Evolutionary conservation across 2,113 vertebrate genomes (phyloP).

Genomic region (Podarcis raffonei): DNA sequence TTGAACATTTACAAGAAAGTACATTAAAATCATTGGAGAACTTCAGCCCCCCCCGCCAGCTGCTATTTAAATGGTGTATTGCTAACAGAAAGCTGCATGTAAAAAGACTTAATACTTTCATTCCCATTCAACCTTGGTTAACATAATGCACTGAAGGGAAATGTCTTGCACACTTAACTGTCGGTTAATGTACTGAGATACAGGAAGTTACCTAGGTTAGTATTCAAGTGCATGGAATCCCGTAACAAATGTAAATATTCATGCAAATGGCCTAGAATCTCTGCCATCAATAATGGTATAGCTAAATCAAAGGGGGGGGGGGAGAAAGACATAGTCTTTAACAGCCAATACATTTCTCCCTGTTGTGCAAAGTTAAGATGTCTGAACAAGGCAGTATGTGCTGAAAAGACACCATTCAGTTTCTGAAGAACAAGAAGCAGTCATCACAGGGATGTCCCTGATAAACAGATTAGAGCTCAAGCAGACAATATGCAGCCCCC

Average conservation of each 20-base stretch:
- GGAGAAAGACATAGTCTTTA: not conserved
- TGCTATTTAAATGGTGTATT: not conserved
- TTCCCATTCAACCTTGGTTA: slow-evolving; percentile 1
- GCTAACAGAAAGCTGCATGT: not conserved
- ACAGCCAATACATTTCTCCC: not conserved
- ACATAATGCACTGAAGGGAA: not conserved
- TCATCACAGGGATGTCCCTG: not conserved
- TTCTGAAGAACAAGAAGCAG: not conserved
- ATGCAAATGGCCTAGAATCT: not conserved
- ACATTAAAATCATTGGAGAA: not conserved
- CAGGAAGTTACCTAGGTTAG: not conserved
- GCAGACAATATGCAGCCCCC: not conserved
- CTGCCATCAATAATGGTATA: not conserved
- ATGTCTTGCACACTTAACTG: not conserved
- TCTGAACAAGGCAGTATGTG: not conserved
- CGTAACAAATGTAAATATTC: not conserved
- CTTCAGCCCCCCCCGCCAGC: not conserved
- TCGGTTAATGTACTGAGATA: not conserved
- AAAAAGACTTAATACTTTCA: not conserved
- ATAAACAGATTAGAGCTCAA: not conserved
- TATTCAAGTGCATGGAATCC: not conserved
- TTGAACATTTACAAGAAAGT: not conserved
- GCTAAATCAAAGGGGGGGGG: not conserved
- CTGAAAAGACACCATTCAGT: not conserved
- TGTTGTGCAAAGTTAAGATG: not conserved